Evolutionary conservation across 1,140 invertebrate genomes (phyloP), one percentile per base, ranked within the genome.

Genomic region (Trichonephila inaurata): DNA sequence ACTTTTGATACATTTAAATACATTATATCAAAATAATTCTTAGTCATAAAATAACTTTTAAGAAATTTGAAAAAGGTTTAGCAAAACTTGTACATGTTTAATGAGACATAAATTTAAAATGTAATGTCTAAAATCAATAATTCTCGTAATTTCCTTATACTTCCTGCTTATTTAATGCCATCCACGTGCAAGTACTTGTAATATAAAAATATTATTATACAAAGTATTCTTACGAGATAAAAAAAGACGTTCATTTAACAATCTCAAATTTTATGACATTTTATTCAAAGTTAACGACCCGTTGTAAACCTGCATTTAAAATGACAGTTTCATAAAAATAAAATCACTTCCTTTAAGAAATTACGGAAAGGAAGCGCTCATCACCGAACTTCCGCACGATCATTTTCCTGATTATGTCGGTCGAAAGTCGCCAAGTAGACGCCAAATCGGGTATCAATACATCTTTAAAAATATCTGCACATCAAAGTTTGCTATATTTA

Each of bases 401-500:
- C 72, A 77, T 77, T 77, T 77, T 33, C 72, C 28, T 33, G 24
- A 33, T 33, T 77, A 33, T 33, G 16, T 1, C 18, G 18, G 24
- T 40, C 28, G 16, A 40, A 77, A 18, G 16, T 77, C 72, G 72
- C 72, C 72, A 77, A 77, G 24, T 40, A 40, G 72, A 19, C 33
- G 72, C 72, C 72, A 77, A 77, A 77, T 77, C 6, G 33, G 14
- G 72, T 77, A 18, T 19, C 72, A 40, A 77, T 77, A 77, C 24
- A 28, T 77, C 72, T 77, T 77, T 77, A 77, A 77, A 77, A 77
- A 77, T 77, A 77, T 19, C 72, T 12, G 44, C 44, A n/a, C 24
- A 83, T 83, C 82, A n/a, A 58, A 51, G 51, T 60, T 83, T 83
- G 19, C 82, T 51, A 83, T 83, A 83, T 58, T 83, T 28, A 83